phyloP scores from a whole-genome alignment of 2,113 vertebrate genomes.

The Bothrops jararaca region DNA sequence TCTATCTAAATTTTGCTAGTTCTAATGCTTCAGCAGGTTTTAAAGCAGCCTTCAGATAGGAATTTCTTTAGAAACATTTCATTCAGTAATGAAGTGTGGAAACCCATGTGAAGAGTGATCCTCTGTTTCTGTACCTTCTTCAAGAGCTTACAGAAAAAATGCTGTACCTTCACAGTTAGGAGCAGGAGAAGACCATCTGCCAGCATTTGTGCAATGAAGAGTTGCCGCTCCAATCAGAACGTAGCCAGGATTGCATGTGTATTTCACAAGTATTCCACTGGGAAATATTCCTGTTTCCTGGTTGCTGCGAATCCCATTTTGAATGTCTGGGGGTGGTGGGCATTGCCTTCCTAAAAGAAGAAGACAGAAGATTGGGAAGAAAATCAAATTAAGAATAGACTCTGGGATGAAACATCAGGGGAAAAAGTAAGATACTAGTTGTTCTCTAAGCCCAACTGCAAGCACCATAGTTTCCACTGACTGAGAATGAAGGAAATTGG shows the following conservation, averaged over 20 bases:
- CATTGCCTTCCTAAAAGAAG: neutral
- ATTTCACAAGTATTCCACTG: conserved; percentile 60
- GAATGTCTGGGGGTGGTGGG: neutral
- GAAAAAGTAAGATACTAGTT: neutral
- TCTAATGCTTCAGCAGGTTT: neutral
- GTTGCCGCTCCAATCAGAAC: conserved; percentile 48
- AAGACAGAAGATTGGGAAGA: neutral
- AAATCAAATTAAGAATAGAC: neutral
- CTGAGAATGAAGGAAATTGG: neutral
- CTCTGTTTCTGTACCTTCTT: neutral
- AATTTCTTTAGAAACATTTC: neutral
- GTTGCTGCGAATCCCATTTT: neutral
- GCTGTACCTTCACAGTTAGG: conserved; percentile 64
- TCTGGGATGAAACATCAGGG: neutral
- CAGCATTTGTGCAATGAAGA: conserved; percentile 58
- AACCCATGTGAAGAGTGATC: neutral
- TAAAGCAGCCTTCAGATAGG: neutral
- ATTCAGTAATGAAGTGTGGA: neutral
- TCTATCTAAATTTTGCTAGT: neutral
- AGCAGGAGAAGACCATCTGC: conserved; percentile 58
- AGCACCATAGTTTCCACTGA: neutral
- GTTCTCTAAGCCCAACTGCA: neutral
- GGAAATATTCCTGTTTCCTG: conserved; percentile 21
- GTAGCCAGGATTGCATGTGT: conserved; percentile 56
- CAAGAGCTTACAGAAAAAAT: neutral